phyloP scores from a whole-genome alignment of 2,888 invertebrate species.

The Aproaerema taeniolella region DNA sequence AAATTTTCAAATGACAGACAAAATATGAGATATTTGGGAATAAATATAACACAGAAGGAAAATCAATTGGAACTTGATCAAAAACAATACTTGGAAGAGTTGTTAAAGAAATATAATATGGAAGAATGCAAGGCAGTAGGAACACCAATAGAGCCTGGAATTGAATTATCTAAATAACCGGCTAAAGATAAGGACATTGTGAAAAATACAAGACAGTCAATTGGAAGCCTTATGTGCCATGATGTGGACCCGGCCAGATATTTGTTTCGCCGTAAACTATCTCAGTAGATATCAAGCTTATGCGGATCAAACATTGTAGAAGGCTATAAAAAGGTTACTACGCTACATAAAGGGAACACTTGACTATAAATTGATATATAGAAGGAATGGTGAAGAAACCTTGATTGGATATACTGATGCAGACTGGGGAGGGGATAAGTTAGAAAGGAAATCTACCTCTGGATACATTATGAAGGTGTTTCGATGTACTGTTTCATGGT shows the following conservation, averaged over 20 bases:
- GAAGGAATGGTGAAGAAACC: not conserved
- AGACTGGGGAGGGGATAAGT: constrained; percentile 17
- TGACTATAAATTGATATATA: constrained; percentile 5
- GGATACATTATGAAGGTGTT: constrained; percentile 17
- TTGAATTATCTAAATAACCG: not conserved
- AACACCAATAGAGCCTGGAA: constrained; percentile 8
- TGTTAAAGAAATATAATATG: constrained; percentile 11
- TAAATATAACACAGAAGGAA: constrained; percentile 5
- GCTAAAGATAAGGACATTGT: constrained; percentile 1
- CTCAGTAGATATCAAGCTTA: constrained; percentile 7
- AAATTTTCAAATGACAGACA: constrained; percentile 11
- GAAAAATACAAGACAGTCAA: constrained; percentile 6
- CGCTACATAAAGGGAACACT: constrained; percentile 13
- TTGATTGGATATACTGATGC: constrained; percentile 17
- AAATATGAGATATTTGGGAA: constrained; percentile 6
- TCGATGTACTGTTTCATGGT: constrained; percentile 14
- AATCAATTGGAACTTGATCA: constrained; percentile 4
- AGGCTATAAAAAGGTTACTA: constrained; percentile 8
- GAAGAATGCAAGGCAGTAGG: constrained; percentile 10
- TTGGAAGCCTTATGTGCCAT: constrained; percentile 14
- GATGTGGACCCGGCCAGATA: constrained; percentile 12
- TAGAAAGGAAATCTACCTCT: constrained; percentile 18
- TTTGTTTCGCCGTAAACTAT: constrained; percentile 9
- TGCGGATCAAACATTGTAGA: constrained; percentile 11
- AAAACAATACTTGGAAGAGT: constrained; percentile 9